Evolutionary conservation across 2,113 vertebrate species (phyloP).

Genomic region (Gasterosteus aculeatus): DNA sequence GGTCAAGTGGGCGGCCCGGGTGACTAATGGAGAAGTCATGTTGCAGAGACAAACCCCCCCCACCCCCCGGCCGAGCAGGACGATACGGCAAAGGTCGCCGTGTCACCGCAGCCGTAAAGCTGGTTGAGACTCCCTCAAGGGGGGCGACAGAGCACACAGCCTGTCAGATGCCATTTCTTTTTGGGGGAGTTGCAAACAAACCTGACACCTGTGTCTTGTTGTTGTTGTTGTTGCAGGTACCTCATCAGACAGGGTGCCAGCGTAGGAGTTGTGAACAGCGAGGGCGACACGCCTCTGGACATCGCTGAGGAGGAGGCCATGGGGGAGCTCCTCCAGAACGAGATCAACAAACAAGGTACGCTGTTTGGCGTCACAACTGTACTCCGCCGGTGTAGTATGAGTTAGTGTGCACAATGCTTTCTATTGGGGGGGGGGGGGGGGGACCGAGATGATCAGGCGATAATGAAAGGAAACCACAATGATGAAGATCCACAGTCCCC

Average conservation of each 20-base stretch:
- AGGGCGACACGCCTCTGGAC: conserved; percentile 98
- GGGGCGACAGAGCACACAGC: conserved; percentile 29
- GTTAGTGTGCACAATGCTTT: neutral
- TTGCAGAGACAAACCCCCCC: conserved; percentile 14
- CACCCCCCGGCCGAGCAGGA: neutral
- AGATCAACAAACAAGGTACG: conserved; percentile 97
- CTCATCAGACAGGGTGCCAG: conserved; percentile 94
- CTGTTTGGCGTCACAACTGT: neutral
- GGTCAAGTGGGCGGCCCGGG: conserved; percentile 57
- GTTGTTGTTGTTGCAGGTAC: conserved; percentile 81
- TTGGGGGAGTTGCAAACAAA: neutral
- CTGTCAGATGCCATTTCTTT: neutral
- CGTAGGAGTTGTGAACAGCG: conserved; percentile 98
- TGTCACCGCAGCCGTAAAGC: conserved; percentile 42
- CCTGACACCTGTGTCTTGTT: neutral
- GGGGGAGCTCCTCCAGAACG: conserved; percentile 98
- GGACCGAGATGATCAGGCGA: neutral
- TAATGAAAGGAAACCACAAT: neutral
- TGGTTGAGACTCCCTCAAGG: conserved; percentile 20
- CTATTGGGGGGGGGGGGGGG: neutral
- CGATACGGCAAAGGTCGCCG: conserved; percentile 10
- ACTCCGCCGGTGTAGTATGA: no score
- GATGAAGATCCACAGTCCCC: neutral
- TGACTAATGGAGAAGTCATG: conserved; percentile 64
- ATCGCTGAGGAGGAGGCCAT: conserved; percentile 98